These are phyloP conservation scores for Nasua narica DNA, from an alignment of 2,797 vertebrate genomes.

Conservation along the genomic window DNA sequence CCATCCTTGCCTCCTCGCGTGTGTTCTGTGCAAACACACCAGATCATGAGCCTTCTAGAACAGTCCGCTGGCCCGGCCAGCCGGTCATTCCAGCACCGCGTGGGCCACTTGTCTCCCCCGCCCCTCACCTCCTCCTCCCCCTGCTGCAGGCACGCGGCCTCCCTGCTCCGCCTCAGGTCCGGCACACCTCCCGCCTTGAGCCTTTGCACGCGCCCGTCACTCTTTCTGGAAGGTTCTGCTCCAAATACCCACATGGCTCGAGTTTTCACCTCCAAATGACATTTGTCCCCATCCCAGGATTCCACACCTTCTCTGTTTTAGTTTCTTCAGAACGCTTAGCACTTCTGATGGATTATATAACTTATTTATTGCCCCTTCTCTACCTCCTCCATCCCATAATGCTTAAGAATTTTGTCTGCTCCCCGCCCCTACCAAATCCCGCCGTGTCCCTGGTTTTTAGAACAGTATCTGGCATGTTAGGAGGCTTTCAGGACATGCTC, in stretches of 20 bases:
- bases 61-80: accelerated
- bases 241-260: neutral
- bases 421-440: neutral
- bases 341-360: neutral
- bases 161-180: accelerated
- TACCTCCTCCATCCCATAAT: neutral
- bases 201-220: accelerated
- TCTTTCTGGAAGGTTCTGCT: neutral
- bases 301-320: neutral
- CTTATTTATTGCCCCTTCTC: neutral
- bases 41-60: neutral
- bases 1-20: neutral
- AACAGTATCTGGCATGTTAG: neutral
- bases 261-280: neutral
- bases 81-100: accelerated
- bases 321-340: neutral
- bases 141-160: neutral
- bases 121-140: neutral
- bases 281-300: neutral
- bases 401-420: neutral
- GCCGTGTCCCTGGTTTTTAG: neutral
- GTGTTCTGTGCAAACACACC: accelerated
- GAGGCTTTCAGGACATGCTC: neutral
- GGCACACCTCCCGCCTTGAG: accelerated
- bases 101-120: accelerated